phyloP scores from a whole-genome alignment of 2,113 vertebrate species.

The Callaeas wilsoni region DNA sequence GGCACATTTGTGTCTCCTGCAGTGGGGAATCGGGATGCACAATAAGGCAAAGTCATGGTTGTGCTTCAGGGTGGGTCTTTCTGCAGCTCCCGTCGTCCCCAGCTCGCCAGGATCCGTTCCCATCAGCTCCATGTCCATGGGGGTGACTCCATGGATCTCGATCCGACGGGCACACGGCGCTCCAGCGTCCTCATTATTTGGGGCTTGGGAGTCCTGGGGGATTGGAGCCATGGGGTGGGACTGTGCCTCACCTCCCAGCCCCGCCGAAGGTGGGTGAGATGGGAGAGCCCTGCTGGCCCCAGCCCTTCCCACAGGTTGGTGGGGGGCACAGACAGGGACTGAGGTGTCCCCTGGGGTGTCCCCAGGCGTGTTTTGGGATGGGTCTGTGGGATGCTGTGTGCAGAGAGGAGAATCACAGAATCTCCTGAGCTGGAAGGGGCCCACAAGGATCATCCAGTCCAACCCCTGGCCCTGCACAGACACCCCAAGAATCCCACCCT shows the following conservation, averaged over 20 bases:
- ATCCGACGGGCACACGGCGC: accelerated
- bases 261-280: background rate
- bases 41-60: background rate
- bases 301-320: accelerated
- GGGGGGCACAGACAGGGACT: background rate
- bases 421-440: background rate
- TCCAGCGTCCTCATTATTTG: background rate
- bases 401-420: background rate
- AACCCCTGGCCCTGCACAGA: background rate
- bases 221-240: accelerated
- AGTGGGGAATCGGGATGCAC: background rate
- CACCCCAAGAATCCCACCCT: background rate
- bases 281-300: background rate
- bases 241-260: background rate
- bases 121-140: accelerated
- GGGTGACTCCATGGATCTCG: accelerated
- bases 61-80: background rate
- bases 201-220: background rate
- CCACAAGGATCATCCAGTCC: accelerated
- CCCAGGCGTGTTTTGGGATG: background rate
- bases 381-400: background rate
- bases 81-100: background rate
- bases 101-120: background rate
- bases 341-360: background rate
- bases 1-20: conserved; percentile 1